Evolutionary conservation across 2,888 invertebrate species (phyloP).

Genomic region (Tipula vernalis): DNA sequence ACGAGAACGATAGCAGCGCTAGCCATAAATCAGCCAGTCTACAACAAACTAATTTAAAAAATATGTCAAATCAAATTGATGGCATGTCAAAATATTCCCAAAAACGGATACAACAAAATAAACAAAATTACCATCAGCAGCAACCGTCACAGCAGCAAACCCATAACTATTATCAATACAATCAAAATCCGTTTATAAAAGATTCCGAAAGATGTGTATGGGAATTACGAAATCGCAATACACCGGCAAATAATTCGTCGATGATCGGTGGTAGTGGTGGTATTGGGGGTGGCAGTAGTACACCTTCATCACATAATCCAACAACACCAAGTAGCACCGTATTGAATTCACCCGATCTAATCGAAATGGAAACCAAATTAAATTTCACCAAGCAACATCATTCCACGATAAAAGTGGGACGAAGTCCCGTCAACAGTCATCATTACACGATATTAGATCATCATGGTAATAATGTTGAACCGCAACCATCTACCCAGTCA

Average conservation of each 20-base stretch:
- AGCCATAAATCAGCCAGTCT: background rate
- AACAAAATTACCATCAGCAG: slow-evolving; percentile 7
- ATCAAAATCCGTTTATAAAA: slow-evolving; percentile 18
- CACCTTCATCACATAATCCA: background rate
- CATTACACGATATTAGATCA: slow-evolving; percentile 6
- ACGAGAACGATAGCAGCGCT: background rate
- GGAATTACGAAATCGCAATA: slow-evolving; percentile 14
- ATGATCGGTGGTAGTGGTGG: background rate
- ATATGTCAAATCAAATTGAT: slow-evolving; percentile 12
- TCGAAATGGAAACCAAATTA: slow-evolving; percentile 19
- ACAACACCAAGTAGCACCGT: slow-evolving; percentile 25
- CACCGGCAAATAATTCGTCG: background rate
- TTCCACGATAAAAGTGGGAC: slow-evolving; percentile 25
- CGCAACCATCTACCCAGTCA: background rate
- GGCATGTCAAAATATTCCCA: background rate
- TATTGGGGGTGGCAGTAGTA: background rate
- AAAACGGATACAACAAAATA: background rate
- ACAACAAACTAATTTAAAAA: background rate
- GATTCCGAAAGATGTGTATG: slow-evolving; percentile 14
- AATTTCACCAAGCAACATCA: slow-evolving; percentile 20
- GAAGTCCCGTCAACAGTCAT: slow-evolving; percentile 25
- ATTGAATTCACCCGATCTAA: slow-evolving; percentile 29
- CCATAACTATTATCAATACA: slow-evolving; percentile 12
- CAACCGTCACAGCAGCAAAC: background rate
- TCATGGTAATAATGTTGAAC: background rate